These are phyloP conservation scores for Amphipoea oculea DNA, from an alignment of 2,888 invertebrate species.

Conservation along the genomic window DNA sequence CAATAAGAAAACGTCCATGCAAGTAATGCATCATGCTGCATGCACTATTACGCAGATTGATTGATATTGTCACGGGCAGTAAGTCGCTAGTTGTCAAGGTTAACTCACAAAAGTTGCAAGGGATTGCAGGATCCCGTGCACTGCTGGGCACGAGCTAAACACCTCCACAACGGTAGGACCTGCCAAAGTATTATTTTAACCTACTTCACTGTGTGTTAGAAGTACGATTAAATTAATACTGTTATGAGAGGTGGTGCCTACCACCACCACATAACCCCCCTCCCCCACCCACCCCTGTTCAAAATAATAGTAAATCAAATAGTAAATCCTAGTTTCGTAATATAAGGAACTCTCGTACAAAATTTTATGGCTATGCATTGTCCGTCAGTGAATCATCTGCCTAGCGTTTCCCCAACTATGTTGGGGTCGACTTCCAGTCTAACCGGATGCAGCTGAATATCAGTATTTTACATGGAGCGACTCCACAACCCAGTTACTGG, in stretches of 20 bases:
- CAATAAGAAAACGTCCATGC: slow-evolving; percentile 5
- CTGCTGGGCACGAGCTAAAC: neutral
- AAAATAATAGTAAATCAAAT: too few species aligned
- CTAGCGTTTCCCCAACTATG: too few species aligned
- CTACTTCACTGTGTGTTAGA: neutral
- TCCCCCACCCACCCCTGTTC: too few species aligned
- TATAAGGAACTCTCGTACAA: neutral
- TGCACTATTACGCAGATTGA: slow-evolving; percentile 7
- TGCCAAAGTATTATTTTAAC: neutral
- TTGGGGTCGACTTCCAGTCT: too few species aligned
- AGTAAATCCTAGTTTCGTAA: too few species aligned
- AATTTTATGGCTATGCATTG: neutral
- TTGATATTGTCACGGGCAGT: slow-evolving; percentile 14
- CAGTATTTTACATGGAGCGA: too few species aligned
- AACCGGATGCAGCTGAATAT: too few species aligned
- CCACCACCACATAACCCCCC: too few species aligned
- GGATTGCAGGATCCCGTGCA: neutral
- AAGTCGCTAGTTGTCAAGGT: neutral
- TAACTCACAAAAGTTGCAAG: neutral
- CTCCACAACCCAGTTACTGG: too few species aligned
- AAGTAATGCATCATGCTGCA: slow-evolving; percentile 12
- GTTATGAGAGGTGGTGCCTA: too few species aligned
- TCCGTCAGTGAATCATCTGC: neutral
- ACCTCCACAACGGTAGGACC: neutral
- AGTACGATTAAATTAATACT: neutral